Percentiles rank a stretch among this genome's conserved stretches.
These are phyloP conservation scores for Alexandromys oeconomus DNA, from an alignment of 2,797 vertebrate species.

Conservation along the genomic window DNA sequence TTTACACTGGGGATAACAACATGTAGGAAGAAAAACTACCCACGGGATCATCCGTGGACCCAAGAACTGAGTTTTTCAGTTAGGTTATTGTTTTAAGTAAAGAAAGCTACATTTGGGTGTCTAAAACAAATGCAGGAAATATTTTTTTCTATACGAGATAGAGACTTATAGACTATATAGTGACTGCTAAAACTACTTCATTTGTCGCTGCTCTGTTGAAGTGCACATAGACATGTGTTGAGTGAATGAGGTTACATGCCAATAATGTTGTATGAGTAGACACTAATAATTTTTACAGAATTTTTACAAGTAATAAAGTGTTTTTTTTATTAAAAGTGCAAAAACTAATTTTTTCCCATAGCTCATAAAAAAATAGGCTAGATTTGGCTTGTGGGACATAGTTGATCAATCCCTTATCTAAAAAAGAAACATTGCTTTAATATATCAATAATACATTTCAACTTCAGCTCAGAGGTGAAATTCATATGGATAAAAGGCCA, in stretches of 20 bases:
- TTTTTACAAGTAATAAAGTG: conserved; percentile 1
- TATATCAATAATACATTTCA: background rate
- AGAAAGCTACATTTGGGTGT: background rate
- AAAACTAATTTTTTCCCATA: background rate
- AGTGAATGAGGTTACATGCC: background rate
- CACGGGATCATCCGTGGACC: background rate
- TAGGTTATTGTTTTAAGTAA: conserved; percentile 36
- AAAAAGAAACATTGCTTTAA: conserved; percentile 32
- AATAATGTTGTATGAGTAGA: background rate
- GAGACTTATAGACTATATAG: background rate
- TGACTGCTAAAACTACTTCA: background rate
- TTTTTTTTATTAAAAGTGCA: background rate
- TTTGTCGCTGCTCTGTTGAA: background rate
- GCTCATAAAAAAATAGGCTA: background rate
- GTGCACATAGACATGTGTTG: background rate
- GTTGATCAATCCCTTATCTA: background rate
- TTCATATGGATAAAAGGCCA: conserved; percentile 40
- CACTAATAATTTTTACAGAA: conserved; percentile 19
- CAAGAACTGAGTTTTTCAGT: conserved; percentile 42
- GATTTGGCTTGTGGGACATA: background rate
- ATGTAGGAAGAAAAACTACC: background rate
- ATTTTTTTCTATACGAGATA: conserved; percentile 30
- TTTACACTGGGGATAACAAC: background rate
- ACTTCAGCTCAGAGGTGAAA: conserved; percentile 13
- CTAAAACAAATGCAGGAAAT: background rate